These are phyloP conservation scores for Sphinx pinastri DNA, from an alignment of 2,888 invertebrate genomes.

Conservation along the genomic window DNA sequence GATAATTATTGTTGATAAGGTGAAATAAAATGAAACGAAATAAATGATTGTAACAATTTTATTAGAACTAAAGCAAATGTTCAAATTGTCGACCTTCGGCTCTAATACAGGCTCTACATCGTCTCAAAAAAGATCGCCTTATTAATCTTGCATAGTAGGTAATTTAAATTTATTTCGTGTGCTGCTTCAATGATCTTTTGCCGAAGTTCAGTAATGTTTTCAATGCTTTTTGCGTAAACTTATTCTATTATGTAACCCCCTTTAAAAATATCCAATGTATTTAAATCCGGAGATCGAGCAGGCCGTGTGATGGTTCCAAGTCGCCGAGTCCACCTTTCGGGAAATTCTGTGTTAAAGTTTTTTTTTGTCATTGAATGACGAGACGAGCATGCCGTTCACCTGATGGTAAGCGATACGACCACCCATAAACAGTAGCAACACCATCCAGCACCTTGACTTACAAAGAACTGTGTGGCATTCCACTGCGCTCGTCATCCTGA, in stretches of 20 bases:
- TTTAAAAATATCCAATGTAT: slow-evolving; percentile 34
- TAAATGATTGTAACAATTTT: too few relatives aligned
- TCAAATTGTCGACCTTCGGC: neutral
- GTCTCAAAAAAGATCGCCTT: neutral
- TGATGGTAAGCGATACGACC: too few relatives aligned
- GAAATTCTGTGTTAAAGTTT: slow-evolving; percentile 8
- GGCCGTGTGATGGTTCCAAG: slow-evolving; percentile 36
- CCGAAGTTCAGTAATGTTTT: neutral
- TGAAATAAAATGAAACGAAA: too few relatives aligned
- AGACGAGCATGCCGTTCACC: too few relatives aligned
- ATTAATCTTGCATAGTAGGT: neutral
- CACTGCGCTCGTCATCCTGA: too few relatives aligned
- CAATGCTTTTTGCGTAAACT: slow-evolving; percentile 4
- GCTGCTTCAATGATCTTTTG: neutral
- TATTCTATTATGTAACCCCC: slow-evolving; percentile 32
- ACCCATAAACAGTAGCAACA: too few relatives aligned
- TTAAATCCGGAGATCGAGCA: slow-evolving; percentile 34
- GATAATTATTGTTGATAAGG: neutral
- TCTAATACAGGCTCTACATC: neutral
- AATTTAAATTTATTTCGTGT: neutral
- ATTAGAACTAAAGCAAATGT: neutral
- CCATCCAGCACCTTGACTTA: too few relatives aligned
- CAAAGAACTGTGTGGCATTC: too few relatives aligned
- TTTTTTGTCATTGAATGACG: too few relatives aligned
- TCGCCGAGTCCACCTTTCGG: slow-evolving; percentile 32